phyloP scores from a whole-genome alignment of 2,888 invertebrate genomes.

The Caenorhabditis panamensis region DNA sequence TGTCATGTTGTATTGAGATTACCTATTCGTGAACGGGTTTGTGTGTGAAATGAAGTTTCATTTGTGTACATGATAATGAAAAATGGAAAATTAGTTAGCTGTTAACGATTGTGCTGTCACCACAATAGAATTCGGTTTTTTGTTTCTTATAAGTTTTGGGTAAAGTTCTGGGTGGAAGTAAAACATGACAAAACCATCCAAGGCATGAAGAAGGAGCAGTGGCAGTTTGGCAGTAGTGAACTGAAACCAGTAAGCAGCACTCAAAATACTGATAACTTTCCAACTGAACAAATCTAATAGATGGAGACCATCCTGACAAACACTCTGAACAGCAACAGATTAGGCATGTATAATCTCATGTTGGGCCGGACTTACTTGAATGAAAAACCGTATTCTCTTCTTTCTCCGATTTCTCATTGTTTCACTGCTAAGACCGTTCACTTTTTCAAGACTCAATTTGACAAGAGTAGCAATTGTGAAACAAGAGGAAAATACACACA shows the following conservation, averaged over 20 bases:
- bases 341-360: background rate
- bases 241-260: background rate
- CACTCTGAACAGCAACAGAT: background rate
- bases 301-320: background rate
- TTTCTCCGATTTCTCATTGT: background rate
- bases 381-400: background rate
- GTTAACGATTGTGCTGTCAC: background rate
- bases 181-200: background rate
- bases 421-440: background rate
- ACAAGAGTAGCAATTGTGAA: background rate
- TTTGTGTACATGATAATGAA: no score
- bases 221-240: background rate
- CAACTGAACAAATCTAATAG: background rate
- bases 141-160: no score
- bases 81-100: background rate
- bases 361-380: background rate
- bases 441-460: background rate
- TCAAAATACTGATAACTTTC: background rate
- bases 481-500: background rate
- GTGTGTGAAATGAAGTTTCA: background rate
- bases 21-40: slow-evolving; percentile 6
- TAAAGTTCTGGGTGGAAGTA: background rate
- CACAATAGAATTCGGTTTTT: background rate
- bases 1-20: slow-evolving; percentile 28
- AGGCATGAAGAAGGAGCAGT: background rate